Base-by-base conservation (phyloP, 2,113 vertebrate species). In the Herpetotheres cachinnans region DNA sequence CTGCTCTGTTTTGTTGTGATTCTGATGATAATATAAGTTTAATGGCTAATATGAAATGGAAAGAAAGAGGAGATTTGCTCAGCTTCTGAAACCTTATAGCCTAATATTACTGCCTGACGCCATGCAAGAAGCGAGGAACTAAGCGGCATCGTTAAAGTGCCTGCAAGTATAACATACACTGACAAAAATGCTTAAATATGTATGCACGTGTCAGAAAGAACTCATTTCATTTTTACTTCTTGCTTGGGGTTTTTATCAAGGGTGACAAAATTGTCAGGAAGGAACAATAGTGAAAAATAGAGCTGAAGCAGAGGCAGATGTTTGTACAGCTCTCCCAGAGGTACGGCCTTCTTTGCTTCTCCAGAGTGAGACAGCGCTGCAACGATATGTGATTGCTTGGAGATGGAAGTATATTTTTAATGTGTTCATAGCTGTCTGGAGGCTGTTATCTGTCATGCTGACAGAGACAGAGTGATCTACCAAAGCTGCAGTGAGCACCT, bases 161-260 rank as follows among this genome's bases (percentile, higher is more conserved):
- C 96, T 59, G 86, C 34, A 22, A 55, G 66, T 40, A 78, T 97
- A 96, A 97, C 81, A 29, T 63, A 38, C 32, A 65, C 91, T 78
- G 96, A 96, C 95, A 96, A 90, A 47, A 74, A 49, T 89, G 72
- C 96, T 97, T 93, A 97, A 98, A 98, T 97, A 98, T 96, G 85
- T 46, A 97, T 97, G 95, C 90, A 88, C 25, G 24, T 6, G 2
- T 93, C 94, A 91, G 84, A 82, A 88, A 81, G 73, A 94, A 65
- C 82, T 88, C 74, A 71, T 89, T 94, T 97, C 93, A 86, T 61
- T 86, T 95, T 93, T 89, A 79, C 86, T 82, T 90, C 89, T 92
- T 7, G 0, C 72, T 91, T 6, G 0, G 82, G 50, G 83, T 96
- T 97, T 95, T 87, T 94, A 95, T 97, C 90, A 90, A 95, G 83